Percentiles rank a stretch among this genome's conserved stretches.
phyloP scores from a whole-genome alignment of 1,140 invertebrate species.

The Drosophila orosa region DNA sequence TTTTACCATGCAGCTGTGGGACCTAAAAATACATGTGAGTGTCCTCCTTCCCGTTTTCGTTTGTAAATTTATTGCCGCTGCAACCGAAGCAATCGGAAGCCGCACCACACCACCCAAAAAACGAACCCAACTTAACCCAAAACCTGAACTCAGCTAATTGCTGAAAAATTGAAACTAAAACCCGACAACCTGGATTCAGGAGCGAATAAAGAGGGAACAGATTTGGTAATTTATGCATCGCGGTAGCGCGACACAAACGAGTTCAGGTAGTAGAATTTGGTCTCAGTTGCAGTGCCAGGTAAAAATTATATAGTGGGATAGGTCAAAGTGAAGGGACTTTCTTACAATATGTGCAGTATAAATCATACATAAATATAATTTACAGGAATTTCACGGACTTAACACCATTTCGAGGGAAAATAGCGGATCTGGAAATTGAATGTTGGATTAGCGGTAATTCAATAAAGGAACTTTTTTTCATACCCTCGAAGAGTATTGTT shows the following conservation, averaged over 20 bases:
- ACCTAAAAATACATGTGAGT: neutral
- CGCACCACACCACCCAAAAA: slow-evolving; percentile 21
- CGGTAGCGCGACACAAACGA: slow-evolving; percentile 29
- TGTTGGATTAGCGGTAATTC: slow-evolving; percentile 19
- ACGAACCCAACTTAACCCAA: slow-evolving; percentile 61
- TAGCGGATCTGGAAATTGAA: neutral
- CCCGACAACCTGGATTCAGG: slow-evolving; percentile 3
- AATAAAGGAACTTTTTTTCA: neutral
- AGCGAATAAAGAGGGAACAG: slow-evolving; percentile 32
- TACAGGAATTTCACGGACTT: slow-evolving; percentile 31
- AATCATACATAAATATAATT: slow-evolving; percentile 55
- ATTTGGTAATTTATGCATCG: slow-evolving; percentile 54
- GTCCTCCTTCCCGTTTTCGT: neutral
- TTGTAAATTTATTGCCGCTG: slow-evolving; percentile 26
- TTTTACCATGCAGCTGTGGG: no score
- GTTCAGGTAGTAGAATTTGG: slow-evolving; percentile 16
- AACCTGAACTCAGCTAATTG: slow-evolving; percentile 65
- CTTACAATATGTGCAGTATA: slow-evolving; percentile 29
- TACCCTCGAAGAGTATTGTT: neutral
- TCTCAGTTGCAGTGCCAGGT: slow-evolving; percentile 56
- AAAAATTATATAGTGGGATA: slow-evolving; percentile 29
- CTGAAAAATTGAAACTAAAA: slow-evolving; percentile 60
- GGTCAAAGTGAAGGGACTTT: slow-evolving; percentile 13
- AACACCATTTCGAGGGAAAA: slow-evolving; percentile 39
- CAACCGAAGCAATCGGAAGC: slow-evolving; percentile 7